Conservation (phyloP, 1,140 invertebrate genomes). For the Goniozus legneri region DNA sequence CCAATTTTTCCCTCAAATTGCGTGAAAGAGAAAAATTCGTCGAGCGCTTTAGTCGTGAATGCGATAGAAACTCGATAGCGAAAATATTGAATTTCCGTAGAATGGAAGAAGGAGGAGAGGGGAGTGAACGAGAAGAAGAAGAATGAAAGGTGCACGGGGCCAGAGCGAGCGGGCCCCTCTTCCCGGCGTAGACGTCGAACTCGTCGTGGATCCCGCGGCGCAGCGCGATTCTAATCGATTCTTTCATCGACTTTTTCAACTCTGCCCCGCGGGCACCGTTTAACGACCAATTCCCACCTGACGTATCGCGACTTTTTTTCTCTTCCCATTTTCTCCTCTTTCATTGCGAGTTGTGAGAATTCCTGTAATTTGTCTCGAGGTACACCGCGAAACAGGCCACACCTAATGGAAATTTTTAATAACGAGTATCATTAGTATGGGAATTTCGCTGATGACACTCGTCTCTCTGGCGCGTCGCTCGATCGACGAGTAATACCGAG, state of each 20-base stretch:
- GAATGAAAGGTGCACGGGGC: not conserved
- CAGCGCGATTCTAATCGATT: slow-evolving; percentile 29
- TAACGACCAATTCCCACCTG: slow-evolving; percentile 26
- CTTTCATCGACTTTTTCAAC: slow-evolving; percentile 29
- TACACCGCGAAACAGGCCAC: too few species aligned
- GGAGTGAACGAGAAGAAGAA: slow-evolving; percentile 9
- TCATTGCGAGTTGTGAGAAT: slow-evolving; percentile 17
- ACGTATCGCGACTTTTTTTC: slow-evolving; percentile 4
- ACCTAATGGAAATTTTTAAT: too few species aligned
- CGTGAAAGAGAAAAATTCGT: too few species aligned
- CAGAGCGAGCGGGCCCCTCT: not conserved
- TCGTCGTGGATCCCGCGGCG: slow-evolving; percentile 23
- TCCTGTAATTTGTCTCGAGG: slow-evolving; percentile 8
- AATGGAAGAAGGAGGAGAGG: slow-evolving; percentile 19
- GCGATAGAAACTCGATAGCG: slow-evolving; percentile 41
- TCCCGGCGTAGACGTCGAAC: slow-evolving; percentile 19
- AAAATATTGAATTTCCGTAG: slow-evolving; percentile 43
- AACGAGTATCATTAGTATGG: too few species aligned
- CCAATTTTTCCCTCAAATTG: too few species aligned
- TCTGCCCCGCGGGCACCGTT: slow-evolving; percentile 31
- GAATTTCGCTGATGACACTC: slow-evolving; percentile 5
- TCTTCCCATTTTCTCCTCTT: slow-evolving; percentile 8
- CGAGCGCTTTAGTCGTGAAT: too few species aligned
- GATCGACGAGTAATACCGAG: slow-evolving; percentile 29
- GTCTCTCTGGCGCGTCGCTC: slow-evolving; percentile 1